Base-by-base conservation (phyloP, 2,113 vertebrate genomes). In the Bucco capensis region DNA sequence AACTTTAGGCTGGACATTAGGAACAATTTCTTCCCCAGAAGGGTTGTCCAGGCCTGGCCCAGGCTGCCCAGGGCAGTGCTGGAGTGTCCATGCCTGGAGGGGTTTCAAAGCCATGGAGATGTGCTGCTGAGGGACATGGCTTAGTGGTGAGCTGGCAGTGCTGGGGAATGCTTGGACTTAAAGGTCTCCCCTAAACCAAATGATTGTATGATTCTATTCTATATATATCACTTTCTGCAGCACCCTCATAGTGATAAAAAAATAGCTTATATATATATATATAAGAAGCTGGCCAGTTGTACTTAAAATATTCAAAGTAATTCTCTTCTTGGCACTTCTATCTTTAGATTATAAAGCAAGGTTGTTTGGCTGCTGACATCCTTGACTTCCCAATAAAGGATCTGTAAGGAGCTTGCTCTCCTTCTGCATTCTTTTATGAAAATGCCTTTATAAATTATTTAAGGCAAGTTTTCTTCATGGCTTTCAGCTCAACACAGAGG, bases 301-400 rank as follows among this genome's bases (percentile, higher is more conserved):
- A 83, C 75, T 88, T 89, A 89, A 91, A 95, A 94, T 95, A 93
- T 85, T 89, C 85, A 51, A 85, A 91, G 85, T 89, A 79, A 92
- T 89, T 96, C 82, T 85, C 62, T 44, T 84, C 82, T 89, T 91
- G 88, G 78, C 64, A 79, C 79, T 91, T 79, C 77, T 64, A 37
- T 80, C 86, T 83, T 76, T 51, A 78, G 57, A 74, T 75, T 44
- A 72, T 72, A 89, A 89, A 73, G 71, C 64, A 86, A 85, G 82
- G 88, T 89, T 89, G 22, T 5, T 38, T 92, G 92, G 58, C 90
- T 93, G 94, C 94, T 95, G 94, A 72, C 94, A 76, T 61, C 57
- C 81, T 79, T 94, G 90, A 82, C 89, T 89, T 94, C 75, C 82
- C 89, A 91, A 94, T 76, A 85, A 78, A 87, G 28, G 17, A 82